Conservation (phyloP, 2,797 vertebrate genomes). For the Anabas testudineus region DNA sequence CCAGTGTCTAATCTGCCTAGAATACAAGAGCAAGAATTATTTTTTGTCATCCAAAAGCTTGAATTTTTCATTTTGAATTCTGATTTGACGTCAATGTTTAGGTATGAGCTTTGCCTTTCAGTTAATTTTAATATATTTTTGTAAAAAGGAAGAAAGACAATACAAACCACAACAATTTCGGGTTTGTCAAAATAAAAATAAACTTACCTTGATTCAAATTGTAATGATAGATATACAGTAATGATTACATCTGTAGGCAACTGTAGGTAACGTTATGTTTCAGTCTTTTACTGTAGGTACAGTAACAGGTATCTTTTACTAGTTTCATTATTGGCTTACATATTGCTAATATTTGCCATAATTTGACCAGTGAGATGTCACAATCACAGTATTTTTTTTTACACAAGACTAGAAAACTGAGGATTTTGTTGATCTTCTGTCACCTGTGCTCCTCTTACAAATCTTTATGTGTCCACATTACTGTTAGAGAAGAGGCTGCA, state of each 20-base stretch:
- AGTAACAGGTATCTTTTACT: no score
- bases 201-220: not conserved
- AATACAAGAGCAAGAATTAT: not conserved
- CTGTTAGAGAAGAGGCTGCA: conserved; percentile 35
- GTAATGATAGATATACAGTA: not conserved
- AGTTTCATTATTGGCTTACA: no score
- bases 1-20: not conserved
- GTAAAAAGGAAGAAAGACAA: not conserved
- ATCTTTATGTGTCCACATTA: not conserved
- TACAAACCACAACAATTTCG: not conserved
- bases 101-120: not conserved
- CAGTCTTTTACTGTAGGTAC: no score
- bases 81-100: not conserved
- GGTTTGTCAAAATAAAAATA: no score
- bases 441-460: not conserved
- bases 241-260: not conserved
- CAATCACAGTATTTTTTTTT: not conserved
- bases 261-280: no score
- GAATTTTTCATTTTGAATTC: no score
- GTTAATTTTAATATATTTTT: not conserved
- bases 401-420: not conserved
- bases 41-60: not conserved
- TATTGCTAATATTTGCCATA: no score
- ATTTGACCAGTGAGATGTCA: not conserved
- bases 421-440: not conserved